Evolutionary conservation across 2,113 vertebrate species (phyloP), one percentile per base, ranked within the genome.

Genomic region (Spermophilus dauricus): DNA sequence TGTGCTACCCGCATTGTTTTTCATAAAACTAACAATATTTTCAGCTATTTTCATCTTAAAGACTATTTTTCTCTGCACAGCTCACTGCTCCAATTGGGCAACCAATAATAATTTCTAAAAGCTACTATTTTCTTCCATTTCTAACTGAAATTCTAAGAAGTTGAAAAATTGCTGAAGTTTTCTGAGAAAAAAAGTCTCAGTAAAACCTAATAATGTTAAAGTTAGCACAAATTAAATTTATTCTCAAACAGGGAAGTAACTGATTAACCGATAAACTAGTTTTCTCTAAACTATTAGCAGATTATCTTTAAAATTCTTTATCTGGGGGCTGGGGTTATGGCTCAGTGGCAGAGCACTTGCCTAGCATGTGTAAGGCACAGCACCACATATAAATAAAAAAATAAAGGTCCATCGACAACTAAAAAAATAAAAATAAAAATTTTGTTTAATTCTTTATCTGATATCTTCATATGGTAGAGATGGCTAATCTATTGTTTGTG

Each of bases 381-480:
- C 51, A 53, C 14, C 14, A 16, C 4, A 53, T 17, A 16, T 53
- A 53, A 53, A 53, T 53, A 53, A 53, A 17, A 53, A 53, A 53
- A 53, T 53, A 53, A 14, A 53, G 51, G 51, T 53, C 51, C 51
- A 53, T 17, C 13, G 14, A 53, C 51, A 53, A 53, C 51, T 53
- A 53, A 53, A 53, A 53, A 53, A 17, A 53, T 16, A 53, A 53
- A 53, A 53, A 53, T 16, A 16, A 53, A 53, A 53, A 53, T 14
- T 53, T 53, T 16, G 13, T 53, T 16, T 12, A 56, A 80, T 86
- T 56, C 10, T 82, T 84, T 91, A 91, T 69, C 84, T 95, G 42
- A 11, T 94, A 93, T 90, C 67, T 91, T 92, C 72, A 95, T 96
- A 80, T 94, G n/a, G 48, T 86, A 96, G 22, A 69, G 58, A 96